phyloP scores from a whole-genome alignment of 2,797 vertebrate genomes.

The Tympanoctomys barrerae region DNA sequence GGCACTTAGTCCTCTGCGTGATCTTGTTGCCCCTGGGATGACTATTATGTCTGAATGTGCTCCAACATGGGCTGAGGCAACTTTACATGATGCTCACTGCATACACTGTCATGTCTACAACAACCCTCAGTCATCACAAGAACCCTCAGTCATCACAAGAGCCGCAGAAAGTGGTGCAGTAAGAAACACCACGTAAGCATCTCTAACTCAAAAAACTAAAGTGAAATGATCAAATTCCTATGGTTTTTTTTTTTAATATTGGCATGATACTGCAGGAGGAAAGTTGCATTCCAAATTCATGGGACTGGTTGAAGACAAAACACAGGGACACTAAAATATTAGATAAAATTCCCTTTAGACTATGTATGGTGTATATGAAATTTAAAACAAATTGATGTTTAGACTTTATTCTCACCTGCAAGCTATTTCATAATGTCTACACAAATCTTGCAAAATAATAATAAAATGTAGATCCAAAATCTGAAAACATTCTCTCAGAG shows the following conservation, averaged over 20 bases:
- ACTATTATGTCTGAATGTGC: too few species aligned
- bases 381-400: background rate
- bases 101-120: background rate
- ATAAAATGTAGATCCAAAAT: background rate
- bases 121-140: background rate
- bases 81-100: background rate
- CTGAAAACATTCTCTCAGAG: background rate
- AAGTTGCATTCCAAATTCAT: background rate
- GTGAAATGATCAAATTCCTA: background rate
- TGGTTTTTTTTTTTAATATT: background rate
- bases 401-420: background rate
- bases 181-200: background rate
- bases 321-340: background rate
- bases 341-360: background rate
- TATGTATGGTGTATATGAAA: background rate
- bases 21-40: too few species aligned
- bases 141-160: background rate
- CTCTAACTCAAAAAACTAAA: background rate
- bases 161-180: too few species aligned
- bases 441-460: background rate
- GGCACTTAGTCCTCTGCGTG: too few species aligned
- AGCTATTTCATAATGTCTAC: background rate
- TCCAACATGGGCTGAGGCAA: background rate
- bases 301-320: background rate
- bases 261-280: background rate